phyloP scores from a whole-genome alignment of 2,113 vertebrate genomes.

The Hippocampus comes region DNA sequence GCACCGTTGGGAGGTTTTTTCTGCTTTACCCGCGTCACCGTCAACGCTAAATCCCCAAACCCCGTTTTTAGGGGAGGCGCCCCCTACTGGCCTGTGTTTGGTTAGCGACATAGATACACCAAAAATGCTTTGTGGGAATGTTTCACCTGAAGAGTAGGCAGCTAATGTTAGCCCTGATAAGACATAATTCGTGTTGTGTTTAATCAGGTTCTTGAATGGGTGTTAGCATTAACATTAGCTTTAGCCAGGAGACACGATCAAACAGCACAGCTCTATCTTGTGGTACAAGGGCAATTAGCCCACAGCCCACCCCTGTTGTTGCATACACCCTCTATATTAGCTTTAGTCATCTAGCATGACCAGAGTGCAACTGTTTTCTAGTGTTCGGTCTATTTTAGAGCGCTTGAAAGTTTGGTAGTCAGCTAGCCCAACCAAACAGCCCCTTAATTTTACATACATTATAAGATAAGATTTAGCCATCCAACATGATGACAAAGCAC shows the following conservation, averaged over 20 bases:
- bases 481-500: neutral
- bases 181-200: neutral
- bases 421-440: neutral
- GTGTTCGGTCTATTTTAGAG: no score
- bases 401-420: neutral
- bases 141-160: neutral
- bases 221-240: neutral
- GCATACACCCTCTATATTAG: neutral
- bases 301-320: neutral
- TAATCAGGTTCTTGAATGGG: neutral
- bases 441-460: neutral
- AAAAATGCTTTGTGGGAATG: neutral
- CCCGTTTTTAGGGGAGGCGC: constrained; percentile 34
- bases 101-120: constrained; percentile 11
- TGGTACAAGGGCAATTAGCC: neutral
- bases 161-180: neutral
- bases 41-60: constrained; percentile 22
- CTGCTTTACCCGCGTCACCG: constrained; percentile 26
- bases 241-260: neutral
- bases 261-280: neutral
- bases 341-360: neutral
- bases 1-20: constrained; percentile 87
- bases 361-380: neutral
- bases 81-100: constrained; percentile 59
- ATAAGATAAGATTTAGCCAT: neutral